Conservation (phyloP, 2,113 vertebrate species). For the Rhizomys pruinosus region DNA sequence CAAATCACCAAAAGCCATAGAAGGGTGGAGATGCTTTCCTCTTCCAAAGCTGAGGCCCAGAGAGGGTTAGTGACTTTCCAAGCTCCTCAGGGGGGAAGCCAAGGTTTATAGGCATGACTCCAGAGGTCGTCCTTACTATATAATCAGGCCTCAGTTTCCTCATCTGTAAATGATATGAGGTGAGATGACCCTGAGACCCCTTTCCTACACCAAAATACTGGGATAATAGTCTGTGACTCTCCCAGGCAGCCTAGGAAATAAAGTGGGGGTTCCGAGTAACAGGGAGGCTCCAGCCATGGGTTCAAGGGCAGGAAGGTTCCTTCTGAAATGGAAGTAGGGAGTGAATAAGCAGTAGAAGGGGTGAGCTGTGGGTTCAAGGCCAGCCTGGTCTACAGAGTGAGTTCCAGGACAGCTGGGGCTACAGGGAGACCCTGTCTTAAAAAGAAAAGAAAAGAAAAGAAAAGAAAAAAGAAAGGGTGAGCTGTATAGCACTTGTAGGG, state of each 20-base stretch:
- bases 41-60: background rate
- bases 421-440: no score
- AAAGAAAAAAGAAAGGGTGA: no score
- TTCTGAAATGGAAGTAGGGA: background rate
- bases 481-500: background rate
- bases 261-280: background rate
- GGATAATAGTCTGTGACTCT: background rate
- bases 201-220: background rate
- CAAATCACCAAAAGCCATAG: background rate
- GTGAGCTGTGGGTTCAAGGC: no score
- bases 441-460: no score
- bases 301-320: background rate
- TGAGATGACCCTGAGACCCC: background rate
- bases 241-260: background rate
- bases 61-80: background rate
- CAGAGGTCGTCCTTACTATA: background rate
- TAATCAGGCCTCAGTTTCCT: background rate
- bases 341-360: background rate
- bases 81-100: background rate
- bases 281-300: background rate
- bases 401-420: no score
- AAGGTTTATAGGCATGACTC: background rate
- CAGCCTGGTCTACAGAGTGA: no score
- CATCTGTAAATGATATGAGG: background rate
- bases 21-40: background rate